A percentile compares a stretch with the other conserved stretches of the same genome.
Conservation (phyloP, 2,888 invertebrate species). For the Chrysolina americana region DNA sequence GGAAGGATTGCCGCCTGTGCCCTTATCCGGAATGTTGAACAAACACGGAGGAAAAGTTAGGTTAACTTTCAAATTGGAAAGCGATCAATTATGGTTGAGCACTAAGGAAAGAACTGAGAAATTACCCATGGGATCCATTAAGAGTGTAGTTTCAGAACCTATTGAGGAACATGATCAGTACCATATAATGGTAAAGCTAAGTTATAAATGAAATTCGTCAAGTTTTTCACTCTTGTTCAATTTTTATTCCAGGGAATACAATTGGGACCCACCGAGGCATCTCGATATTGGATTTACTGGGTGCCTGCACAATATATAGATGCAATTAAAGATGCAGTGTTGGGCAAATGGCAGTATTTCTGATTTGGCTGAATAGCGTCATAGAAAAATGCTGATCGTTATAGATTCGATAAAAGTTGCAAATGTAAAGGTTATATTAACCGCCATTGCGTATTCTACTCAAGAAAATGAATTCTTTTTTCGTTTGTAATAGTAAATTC, state of each 20-base stretch:
- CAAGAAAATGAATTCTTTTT: constrained; percentile 45
- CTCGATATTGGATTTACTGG: constrained; percentile 95
- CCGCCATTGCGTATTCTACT: constrained; percentile 32
- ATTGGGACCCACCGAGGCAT: constrained; percentile 92
- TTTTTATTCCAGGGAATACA: constrained; percentile 76
- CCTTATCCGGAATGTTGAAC: constrained; percentile 91
- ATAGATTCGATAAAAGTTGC: constrained; percentile 23
- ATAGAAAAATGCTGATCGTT: constrained; percentile 13
- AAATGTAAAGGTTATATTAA: constrained; percentile 25
- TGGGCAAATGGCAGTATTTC: constrained; percentile 89
- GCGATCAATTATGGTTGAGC: constrained; percentile 92
- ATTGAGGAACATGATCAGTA: constrained; percentile 92
- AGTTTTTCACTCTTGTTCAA: too few species aligned
- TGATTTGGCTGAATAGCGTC: constrained; percentile 67
- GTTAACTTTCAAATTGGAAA: constrained; percentile 91
- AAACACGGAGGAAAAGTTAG: constrained; percentile 91
- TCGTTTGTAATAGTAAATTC: constrained; percentile 37
- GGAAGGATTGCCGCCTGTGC: constrained; percentile 86
- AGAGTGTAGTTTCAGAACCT: constrained; percentile 84
- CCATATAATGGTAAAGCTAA: constrained; percentile 84
- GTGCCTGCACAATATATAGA: constrained; percentile 92
- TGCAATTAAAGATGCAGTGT: constrained; percentile 91
- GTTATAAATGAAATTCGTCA: too few species aligned
- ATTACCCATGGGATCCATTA: constrained; percentile 91
- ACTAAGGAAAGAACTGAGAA: constrained; percentile 95